A percentile compares a stretch with the other conserved stretches of the same genome.
phyloP scores from a whole-genome alignment of 2,113 vertebrate genomes.

The Lichenostomus cassidix region DNA sequence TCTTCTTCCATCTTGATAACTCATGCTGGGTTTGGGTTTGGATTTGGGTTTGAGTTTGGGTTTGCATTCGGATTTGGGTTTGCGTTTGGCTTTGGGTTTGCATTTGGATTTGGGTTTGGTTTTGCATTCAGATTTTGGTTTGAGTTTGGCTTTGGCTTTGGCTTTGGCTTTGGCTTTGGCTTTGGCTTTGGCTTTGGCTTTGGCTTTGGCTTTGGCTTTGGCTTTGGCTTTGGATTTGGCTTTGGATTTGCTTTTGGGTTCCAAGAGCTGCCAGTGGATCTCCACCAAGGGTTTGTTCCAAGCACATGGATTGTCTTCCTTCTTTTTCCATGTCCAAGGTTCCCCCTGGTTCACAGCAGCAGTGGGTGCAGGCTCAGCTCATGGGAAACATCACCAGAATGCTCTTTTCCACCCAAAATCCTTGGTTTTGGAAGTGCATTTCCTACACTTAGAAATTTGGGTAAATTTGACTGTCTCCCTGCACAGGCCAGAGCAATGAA shows the following conservation, averaged over 20 bases:
- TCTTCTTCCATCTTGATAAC: not conserved
- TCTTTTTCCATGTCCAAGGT: accelerated
- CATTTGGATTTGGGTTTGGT: too few relatives aligned
- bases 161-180: too few relatives aligned
- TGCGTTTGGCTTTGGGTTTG: too few relatives aligned
- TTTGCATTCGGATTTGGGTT: too few relatives aligned
- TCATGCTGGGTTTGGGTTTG: not conserved
- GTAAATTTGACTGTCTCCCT: not conserved
- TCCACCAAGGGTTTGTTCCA: not conserved
- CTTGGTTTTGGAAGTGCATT: not conserved
- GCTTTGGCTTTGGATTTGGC: too few relatives aligned
- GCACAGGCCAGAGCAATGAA: not conserved
- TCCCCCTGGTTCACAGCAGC: accelerated
- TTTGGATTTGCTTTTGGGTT: too few relatives aligned
- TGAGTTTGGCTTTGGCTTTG: too few relatives aligned
- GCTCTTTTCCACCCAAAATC: not conserved
- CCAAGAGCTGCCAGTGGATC: not conserved
- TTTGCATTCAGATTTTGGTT: too few relatives aligned
- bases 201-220: too few relatives aligned
- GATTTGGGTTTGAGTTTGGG: too few relatives aligned
- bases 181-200: too few relatives aligned
- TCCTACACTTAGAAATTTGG: not conserved
- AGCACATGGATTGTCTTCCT: not conserved
- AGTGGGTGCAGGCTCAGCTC: accelerated
- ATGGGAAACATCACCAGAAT: not conserved